A percentile compares a stretch with the other conserved stretches of the same genome.
phyloP scores from a whole-genome alignment of 64 coral and sea anemone genomes.

The Pachyseris speciosa region DNA sequence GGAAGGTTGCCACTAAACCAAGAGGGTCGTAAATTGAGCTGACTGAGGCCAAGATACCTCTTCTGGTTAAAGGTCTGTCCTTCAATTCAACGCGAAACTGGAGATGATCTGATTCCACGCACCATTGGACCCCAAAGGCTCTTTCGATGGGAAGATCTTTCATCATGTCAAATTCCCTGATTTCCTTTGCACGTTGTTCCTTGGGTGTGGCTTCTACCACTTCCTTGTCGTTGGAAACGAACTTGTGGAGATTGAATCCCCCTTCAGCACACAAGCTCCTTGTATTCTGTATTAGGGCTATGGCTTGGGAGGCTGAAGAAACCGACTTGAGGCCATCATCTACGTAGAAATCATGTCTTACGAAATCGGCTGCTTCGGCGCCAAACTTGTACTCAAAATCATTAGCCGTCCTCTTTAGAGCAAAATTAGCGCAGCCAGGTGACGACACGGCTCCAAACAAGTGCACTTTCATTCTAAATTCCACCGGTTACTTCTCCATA shows the following conservation, averaged over 20 bases:
- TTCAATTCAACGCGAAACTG: conserved; percentile 26
- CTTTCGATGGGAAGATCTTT: conserved; percentile 27
- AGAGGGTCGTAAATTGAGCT: conserved; percentile 47
- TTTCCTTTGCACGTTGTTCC: not conserved
- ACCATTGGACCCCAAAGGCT: conserved; percentile 33
- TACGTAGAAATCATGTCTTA: too few species aligned
- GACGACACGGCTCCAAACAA: too few species aligned
- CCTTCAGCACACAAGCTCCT: conserved; percentile 12
- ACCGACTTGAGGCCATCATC: too few species aligned
- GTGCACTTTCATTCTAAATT: too few species aligned
- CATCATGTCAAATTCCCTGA: conserved; percentile 30
- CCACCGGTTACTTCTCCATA: too few species aligned
- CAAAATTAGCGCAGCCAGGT: too few species aligned
- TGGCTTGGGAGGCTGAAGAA: too few species aligned
- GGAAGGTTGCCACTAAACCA: conserved; percentile 5
- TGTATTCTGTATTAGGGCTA: not conserved
- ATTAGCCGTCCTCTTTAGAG: too few species aligned
- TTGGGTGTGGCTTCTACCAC: conserved; percentile 16
- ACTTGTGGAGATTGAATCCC: conserved; percentile 43
- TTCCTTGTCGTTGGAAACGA: too few species aligned
- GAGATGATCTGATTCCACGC: conserved; percentile 43
- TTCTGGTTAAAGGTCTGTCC: conserved; percentile 21
- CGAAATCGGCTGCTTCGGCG: too few species aligned
- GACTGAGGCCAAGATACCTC: conserved; percentile 21
- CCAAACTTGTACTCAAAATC: too few species aligned